These are phyloP conservation scores for Plumapathes pennacea DNA, from an alignment of 92 coral and sea anemone genomes.

Conservation along the genomic window DNA sequence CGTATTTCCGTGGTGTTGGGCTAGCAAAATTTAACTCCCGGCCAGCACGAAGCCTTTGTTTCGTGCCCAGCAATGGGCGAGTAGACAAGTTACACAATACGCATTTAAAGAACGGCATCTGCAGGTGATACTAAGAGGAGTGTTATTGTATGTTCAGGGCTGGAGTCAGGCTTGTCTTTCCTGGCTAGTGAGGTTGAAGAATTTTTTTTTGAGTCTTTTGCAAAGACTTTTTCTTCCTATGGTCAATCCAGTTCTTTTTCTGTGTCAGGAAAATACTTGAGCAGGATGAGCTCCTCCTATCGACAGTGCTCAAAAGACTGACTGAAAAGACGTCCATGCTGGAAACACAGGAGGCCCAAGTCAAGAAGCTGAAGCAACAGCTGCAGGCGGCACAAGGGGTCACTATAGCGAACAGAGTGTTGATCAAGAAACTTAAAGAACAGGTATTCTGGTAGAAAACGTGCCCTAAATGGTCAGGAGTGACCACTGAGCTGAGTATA, in stretches of 20 bases:
- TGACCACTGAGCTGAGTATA: too few relatives aligned
- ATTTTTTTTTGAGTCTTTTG: too few relatives aligned
- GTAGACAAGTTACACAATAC: too few relatives aligned
- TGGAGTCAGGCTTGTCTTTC: too few relatives aligned
- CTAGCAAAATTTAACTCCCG: too few relatives aligned
- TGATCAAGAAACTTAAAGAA: slow-evolving; percentile 60
- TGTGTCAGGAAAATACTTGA: slow-evolving; percentile 47
- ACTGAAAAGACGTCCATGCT: slow-evolving; percentile 55
- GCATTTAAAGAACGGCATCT: too few relatives aligned
- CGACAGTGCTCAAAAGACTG: slow-evolving; percentile 49
- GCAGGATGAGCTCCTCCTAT: slow-evolving; percentile 57
- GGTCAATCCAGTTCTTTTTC: background rate
- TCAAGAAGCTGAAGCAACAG: slow-evolving; percentile 67
- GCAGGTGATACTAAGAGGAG: too few relatives aligned
- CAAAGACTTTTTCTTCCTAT: background rate
- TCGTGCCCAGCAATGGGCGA: too few relatives aligned
- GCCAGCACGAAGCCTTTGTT: too few relatives aligned
- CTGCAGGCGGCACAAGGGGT: slow-evolving; percentile 72
- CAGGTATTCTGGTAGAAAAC: slow-evolving; percentile 39
- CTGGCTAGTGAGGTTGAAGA: too few relatives aligned
- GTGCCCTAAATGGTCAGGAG: background rate
- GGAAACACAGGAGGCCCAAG: slow-evolving; percentile 67
- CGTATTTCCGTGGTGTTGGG: too few relatives aligned
- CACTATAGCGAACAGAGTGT: slow-evolving; percentile 51
- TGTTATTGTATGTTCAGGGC: too few relatives aligned